A percentile compares a stretch with the other conserved stretches of the same genome.
Conservation (phyloP, 2,113 vertebrate species). For the Psilopsiagon aymara region DNA sequence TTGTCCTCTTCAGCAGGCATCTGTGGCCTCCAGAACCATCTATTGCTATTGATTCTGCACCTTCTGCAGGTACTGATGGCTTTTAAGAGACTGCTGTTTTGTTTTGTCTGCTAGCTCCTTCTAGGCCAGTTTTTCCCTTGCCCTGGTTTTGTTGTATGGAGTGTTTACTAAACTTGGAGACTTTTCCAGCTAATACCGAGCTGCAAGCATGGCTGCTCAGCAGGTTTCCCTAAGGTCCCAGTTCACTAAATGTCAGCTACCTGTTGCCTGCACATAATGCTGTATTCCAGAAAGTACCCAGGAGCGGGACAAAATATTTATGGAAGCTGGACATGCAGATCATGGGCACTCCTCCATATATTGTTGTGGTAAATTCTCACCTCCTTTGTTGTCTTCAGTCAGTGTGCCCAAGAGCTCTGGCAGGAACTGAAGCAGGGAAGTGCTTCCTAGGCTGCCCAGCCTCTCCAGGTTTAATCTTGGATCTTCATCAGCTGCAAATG, state of each 20-base stretch:
- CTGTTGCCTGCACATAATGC: rapidly evolving
- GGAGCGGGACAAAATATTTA: neutral
- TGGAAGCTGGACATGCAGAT: neutral
- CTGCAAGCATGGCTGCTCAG: neutral
- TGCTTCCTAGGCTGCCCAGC: neutral
- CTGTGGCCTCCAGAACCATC: neutral
- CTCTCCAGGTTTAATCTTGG: neutral
- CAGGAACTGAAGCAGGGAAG: conserved; percentile 32
- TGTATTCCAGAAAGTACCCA: neutral
- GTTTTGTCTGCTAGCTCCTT: neutral
- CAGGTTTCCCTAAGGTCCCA: neutral
- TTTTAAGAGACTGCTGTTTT: neutral
- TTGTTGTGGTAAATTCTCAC: conserved; percentile 1
- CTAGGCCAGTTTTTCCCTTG: neutral
- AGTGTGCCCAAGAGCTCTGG: neutral
- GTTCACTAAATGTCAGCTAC: neutral
- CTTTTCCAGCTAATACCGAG: neutral
- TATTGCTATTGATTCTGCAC: neutral
- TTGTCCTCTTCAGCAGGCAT: neutral
- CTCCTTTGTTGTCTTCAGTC: conserved; percentile 30
- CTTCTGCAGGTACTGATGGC: neutral
- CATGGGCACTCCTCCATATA: too few species aligned
- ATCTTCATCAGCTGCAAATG: conserved; percentile 20
- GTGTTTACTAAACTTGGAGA: neutral
- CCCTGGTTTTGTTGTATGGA: neutral